These are phyloP conservation scores for Xylota sylvarum DNA, from an alignment of 2,888 invertebrate species.

Conservation along the genomic window DNA sequence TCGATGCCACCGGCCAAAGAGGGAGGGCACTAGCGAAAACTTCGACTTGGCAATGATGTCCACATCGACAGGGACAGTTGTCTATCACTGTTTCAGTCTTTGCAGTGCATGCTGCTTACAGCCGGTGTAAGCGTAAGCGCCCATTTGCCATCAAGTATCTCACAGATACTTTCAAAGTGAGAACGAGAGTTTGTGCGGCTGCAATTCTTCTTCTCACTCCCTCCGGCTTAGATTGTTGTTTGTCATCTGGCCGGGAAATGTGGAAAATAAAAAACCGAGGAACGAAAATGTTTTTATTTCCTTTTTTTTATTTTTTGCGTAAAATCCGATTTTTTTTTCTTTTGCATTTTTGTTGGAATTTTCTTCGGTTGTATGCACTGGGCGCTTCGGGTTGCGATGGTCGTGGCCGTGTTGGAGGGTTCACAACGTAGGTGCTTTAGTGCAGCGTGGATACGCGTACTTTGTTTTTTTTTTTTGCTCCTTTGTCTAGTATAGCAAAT, in stretches of 20 bases:
- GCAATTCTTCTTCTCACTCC: slow-evolving; percentile 61
- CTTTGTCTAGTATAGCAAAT: slow-evolving; percentile 49
- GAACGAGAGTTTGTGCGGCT: slow-evolving; percentile 59
- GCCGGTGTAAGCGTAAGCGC: slow-evolving; percentile 46
- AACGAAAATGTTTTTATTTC: slow-evolving; percentile 42
- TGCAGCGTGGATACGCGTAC: slow-evolving; percentile 63
- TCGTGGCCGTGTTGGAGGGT: slow-evolving; percentile 66
- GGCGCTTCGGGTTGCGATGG: slow-evolving; percentile 71
- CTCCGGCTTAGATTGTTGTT: slow-evolving; percentile 65
- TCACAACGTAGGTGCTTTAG: slow-evolving; percentile 62
- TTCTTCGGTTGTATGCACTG: slow-evolving; percentile 61
- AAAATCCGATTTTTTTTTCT: slow-evolving; percentile 44
- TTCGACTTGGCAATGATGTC: slow-evolving; percentile 71
- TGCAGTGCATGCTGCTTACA: slow-evolving; percentile 23
- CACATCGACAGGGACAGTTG: neutral
- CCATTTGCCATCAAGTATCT: slow-evolving; percentile 66
- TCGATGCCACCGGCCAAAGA: neutral
- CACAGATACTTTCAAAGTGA: slow-evolving; percentile 52
- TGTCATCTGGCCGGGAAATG: slow-evolving; percentile 75
- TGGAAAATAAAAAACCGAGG: slow-evolving; percentile 62
- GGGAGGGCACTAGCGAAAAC: slow-evolving; percentile 24
- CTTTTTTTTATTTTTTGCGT: slow-evolving; percentile 58
- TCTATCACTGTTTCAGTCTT: slow-evolving; percentile 17
- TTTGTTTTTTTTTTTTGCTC: slow-evolving; percentile 32
- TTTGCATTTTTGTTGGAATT: slow-evolving; percentile 68